Percentiles rank a stretch among this genome's conserved stretches.
Conservation (phyloP, 2,888 invertebrate species). For the Caenorhabditis sp. region DNA sequence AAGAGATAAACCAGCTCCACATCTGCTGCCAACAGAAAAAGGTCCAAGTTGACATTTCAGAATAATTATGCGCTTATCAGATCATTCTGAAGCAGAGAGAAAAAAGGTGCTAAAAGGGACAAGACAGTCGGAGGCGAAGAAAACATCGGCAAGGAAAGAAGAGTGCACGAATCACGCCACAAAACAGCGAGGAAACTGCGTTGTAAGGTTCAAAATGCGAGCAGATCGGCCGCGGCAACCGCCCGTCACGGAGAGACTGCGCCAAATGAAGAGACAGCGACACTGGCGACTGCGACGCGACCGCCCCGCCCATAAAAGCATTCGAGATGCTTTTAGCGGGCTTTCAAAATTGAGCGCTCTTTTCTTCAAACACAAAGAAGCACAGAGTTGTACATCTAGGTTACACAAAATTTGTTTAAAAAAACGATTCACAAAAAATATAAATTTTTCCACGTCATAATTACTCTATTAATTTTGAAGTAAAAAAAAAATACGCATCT, state of each 20-base stretch:
- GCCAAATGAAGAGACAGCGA: constrained; percentile 23
- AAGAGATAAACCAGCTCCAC: constrained; percentile 2
- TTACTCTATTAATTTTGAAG: no score
- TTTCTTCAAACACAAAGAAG: background rate
- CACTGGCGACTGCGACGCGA: constrained; percentile 43
- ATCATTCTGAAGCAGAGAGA: constrained; percentile 3
- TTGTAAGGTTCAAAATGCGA: constrained; percentile 42
- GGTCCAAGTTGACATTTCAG: background rate
- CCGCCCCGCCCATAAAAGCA: constrained; percentile 45
- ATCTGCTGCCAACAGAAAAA: background rate
- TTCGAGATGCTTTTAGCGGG: constrained; percentile 9
- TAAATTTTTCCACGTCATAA: no score
- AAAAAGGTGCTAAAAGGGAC: constrained; percentile 3
- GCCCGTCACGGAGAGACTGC: constrained; percentile 40
- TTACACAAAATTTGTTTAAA: no score
- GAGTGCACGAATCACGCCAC: constrained; percentile 27
- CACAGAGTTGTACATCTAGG: background rate
- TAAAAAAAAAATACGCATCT: no score
- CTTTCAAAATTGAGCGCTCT: constrained; percentile 3
- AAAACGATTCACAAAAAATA: no score
- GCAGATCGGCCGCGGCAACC: constrained; percentile 41
- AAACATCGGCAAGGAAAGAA: no score
- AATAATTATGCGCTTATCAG: constrained; percentile 9
- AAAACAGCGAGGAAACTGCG: constrained; percentile 24
- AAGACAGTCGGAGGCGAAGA: background rate